Base-by-base conservation (phyloP, 2,888 invertebrate genomes). In the Octonoba sinensis region DNA sequence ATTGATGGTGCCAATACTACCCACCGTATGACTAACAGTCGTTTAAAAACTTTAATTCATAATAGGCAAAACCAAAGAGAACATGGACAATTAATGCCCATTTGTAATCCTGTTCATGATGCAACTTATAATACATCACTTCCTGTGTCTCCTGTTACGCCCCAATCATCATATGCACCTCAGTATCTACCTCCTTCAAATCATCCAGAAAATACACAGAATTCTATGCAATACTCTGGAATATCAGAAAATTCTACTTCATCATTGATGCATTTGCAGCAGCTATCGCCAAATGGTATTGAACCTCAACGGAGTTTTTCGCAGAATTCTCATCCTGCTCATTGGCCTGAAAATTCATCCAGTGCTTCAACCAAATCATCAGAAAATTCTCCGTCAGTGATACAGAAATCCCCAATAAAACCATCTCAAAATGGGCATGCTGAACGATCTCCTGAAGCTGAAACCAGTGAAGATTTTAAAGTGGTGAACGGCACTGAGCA, bases 11-110 rank as follows among this genome's bases (percentile, higher is more conserved):
- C 76, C 13, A 74, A 64, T 60, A 62, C 82, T 36, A 76, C 82
- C 70, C 86, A 86, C 81, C 85, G 85, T 57, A 82, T 86, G 83
- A 85, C 83, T 66, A 86, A 86, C 66, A 82, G 69, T 74, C 82
- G 86, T 44, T 70, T 86, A 54, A 86, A 86, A 44, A 82, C 84
- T 51, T 60, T 86, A 18, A 85, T 85, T n/a, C 85, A 86, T 51
- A 84, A 81, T 65, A 67, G 86, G 51, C 84, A 85, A 78, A 85
- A 67, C 59, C 85, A 85, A 66, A 85, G 85, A 76, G 84, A 85
- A 36, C 79, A 79, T 74, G 66, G 71, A 18, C 82, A 82, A 60
- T 47, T 82, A 16, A 72, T 83, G 36, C 78, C 83, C 22, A 74
- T 83, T 24, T 73, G 69, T 59, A 74, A 70, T 67, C 64, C 73